Percentiles rank a stretch among this genome's conserved stretches.
Evolutionary conservation across 2,888 invertebrate species (phyloP).

Genomic region (Cosmia pyralina): DNA sequence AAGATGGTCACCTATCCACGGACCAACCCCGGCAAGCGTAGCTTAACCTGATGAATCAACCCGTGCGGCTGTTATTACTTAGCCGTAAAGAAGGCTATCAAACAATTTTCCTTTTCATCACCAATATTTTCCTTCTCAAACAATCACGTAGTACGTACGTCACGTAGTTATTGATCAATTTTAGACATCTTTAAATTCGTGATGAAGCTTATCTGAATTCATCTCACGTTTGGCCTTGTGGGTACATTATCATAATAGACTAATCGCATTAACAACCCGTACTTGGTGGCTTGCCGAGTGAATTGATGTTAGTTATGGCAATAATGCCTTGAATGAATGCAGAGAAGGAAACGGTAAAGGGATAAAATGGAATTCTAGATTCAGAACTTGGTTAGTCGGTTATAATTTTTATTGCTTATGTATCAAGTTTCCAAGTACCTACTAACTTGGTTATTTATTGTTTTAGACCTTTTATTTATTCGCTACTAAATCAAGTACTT

Average conservation of each 20-base stretch:
- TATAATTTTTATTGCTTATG: background rate
- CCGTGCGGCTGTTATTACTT: too few relatives aligned
- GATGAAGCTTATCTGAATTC: conserved; percentile 17
- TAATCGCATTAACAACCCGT: conserved; percentile 45
- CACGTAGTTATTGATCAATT: conserved; percentile 34
- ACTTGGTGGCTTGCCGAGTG: background rate
- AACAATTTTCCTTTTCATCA: conserved; percentile 10
- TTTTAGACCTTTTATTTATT: background rate
- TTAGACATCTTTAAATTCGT: conserved; percentile 19
- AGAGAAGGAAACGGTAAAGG: background rate
- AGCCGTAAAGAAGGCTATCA: background rate
- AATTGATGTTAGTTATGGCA: conserved; percentile 44
- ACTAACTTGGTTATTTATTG: background rate
- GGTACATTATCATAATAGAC: conserved; percentile 42
- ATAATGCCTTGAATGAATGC: conserved; percentile 22
- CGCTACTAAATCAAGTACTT: background rate
- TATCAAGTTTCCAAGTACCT: background rate
- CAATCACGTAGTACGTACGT: conserved; percentile 27
- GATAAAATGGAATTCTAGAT: background rate
- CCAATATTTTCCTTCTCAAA: conserved; percentile 13
- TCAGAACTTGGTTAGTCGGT: background rate
- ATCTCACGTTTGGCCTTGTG: conserved; percentile 56
- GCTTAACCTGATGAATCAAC: too few relatives aligned
- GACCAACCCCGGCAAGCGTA: too few relatives aligned
- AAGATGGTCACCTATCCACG: too few relatives aligned